Percentiles rank a stretch among this genome's conserved stretches.
Evolutionary conservation across 2,113 vertebrate genomes (phyloP).

Genomic region (Zeus faber): DNA sequence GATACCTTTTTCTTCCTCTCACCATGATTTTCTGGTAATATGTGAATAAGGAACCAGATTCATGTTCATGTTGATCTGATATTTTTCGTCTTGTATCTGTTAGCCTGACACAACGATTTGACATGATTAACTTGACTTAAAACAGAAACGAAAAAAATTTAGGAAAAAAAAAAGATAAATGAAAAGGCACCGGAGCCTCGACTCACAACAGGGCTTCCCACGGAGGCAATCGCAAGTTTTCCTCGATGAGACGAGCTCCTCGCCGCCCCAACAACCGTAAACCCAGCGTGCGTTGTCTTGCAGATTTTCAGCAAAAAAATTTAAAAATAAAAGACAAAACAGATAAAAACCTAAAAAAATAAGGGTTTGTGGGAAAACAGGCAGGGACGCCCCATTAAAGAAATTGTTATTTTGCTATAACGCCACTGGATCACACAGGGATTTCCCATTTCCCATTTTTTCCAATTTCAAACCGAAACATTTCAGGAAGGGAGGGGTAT

Average conservation of each 20-base stretch:
- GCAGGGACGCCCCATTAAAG: constrained; percentile 67
- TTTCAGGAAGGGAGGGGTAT: constrained; percentile 67
- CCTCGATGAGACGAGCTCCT: constrained; percentile 52
- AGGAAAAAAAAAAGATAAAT: too few species aligned
- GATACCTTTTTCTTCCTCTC: too few species aligned
- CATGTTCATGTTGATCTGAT: too few species aligned
- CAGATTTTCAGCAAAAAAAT: constrained; percentile 45
- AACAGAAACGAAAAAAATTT: too few species aligned
- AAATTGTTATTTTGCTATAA: constrained; percentile 71
- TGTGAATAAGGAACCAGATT: too few species aligned
- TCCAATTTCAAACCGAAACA: too few species aligned
- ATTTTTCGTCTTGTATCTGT: too few species aligned
- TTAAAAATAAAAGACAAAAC: too few species aligned
- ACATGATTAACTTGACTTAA: neutral
- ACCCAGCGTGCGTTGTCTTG: constrained; percentile 35
- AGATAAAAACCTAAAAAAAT: too few species aligned
- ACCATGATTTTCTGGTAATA: too few species aligned
- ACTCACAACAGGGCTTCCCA: constrained; percentile 55
- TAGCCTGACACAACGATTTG: too few species aligned
- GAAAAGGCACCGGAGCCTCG: constrained; percentile 44
- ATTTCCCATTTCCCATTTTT: constrained; percentile 65
- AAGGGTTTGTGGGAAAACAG: constrained; percentile 47
- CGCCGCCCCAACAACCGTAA: constrained; percentile 67
- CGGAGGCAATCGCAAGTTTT: constrained; percentile 69
- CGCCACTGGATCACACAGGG: constrained; percentile 44